These are phyloP conservation scores for Tetragonula clypearis DNA, from an alignment of 1,140 invertebrate genomes.

Conservation along the genomic window DNA sequence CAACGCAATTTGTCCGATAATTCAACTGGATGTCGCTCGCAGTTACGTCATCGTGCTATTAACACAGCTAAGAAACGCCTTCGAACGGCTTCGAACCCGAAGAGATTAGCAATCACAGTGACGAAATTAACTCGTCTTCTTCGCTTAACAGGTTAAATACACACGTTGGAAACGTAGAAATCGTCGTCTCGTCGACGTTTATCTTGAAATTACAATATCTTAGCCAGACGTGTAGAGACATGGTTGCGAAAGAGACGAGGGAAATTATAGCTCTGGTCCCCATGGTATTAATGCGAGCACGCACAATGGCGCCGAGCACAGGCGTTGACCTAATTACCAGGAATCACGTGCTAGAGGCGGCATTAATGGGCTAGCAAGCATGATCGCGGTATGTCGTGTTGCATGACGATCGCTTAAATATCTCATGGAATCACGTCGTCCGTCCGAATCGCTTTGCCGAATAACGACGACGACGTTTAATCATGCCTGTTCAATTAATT, in stretches of 20 bases:
- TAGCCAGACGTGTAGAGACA: not conserved
- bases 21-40: too few relatives aligned
- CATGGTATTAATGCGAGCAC: slow-evolving; percentile 29
- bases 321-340: slow-evolving; percentile 61
- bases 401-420: slow-evolving; percentile 50
- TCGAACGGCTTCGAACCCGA: not conserved
- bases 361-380: slow-evolving; percentile 54
- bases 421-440: slow-evolving; percentile 37
- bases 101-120: not conserved
- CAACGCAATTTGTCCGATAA: too few relatives aligned
- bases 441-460: not conserved
- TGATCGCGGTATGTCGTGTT: slow-evolving; percentile 37
- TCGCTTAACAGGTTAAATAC: not conserved
- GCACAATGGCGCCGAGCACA: slow-evolving; percentile 38
- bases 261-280: slow-evolving; percentile 30
- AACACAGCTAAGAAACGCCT: too few relatives aligned
- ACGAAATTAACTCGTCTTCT: not conserved
- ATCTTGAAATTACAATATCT: not conserved
- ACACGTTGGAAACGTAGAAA: not conserved
- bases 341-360: slow-evolving; percentile 43
- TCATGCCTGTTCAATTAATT: slow-evolving; percentile 18
- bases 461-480: slow-evolving; percentile 21
- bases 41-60: too few relatives aligned
- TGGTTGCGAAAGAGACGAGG: not conserved
- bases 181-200: not conserved